A percentile compares a stretch with the other conserved stretches of the same genome.
Conservation (phyloP, 2,888 invertebrate species). For the Sesia apiformis region DNA sequence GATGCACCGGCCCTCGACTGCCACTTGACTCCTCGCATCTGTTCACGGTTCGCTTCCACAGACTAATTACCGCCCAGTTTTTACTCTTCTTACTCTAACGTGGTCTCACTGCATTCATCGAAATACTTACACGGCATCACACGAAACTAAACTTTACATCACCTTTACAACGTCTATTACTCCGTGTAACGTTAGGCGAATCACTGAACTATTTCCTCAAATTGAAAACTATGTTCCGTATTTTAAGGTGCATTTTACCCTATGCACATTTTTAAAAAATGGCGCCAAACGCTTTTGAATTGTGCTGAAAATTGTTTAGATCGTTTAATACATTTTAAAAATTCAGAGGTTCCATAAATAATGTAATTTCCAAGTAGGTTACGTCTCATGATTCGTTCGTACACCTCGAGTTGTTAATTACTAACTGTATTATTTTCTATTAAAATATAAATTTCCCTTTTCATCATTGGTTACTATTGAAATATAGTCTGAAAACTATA, state of each 20-base stretch:
- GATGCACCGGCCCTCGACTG: slow-evolving; percentile 6
- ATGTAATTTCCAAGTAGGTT: neutral
- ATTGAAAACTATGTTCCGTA: no score
- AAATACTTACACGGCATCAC: slow-evolving; percentile 14
- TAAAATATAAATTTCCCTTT: neutral
- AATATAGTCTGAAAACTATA: no score
- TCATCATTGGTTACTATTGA: no score
- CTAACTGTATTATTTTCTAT: slow-evolving; percentile 46
- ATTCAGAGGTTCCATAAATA: neutral
- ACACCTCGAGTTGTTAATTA: slow-evolving; percentile 46
- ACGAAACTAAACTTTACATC: slow-evolving; percentile 28
- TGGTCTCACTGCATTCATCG: slow-evolving; percentile 16
- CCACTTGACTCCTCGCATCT: slow-evolving; percentile 32
- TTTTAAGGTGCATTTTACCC: no score
- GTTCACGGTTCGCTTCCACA: slow-evolving; percentile 53
- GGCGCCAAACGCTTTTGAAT: neutral
- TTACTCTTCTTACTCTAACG: slow-evolving; percentile 44
- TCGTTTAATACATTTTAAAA: neutral
- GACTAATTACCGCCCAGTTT: slow-evolving; percentile 62
- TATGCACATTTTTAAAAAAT: neutral
- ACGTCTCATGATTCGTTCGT: slow-evolving; percentile 34
- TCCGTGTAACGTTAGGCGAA: neutral
- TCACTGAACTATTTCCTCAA: neutral
- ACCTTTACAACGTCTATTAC: neutral
- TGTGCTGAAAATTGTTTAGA: neutral